Conservation (phyloP, 2,113 vertebrate species). For the Oryzias curvinotus region DNA sequence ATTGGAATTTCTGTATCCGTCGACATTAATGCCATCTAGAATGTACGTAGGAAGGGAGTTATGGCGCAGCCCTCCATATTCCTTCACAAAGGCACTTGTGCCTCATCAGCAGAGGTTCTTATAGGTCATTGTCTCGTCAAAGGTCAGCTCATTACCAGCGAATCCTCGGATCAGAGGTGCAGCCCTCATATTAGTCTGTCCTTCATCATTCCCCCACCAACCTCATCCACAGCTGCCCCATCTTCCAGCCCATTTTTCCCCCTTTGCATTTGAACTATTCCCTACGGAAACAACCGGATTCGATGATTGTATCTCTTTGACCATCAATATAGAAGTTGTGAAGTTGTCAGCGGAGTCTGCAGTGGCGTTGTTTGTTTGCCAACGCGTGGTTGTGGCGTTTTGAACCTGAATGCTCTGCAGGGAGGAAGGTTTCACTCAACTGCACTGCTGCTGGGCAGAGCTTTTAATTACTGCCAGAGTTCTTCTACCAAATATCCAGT, state of each 20-base stretch:
- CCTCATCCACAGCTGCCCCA: conserved; percentile 52
- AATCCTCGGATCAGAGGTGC: conserved; percentile 60
- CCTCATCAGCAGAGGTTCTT: conserved; percentile 53
- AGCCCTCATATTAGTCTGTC: conserved; percentile 51
- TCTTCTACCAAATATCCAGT: conserved; percentile 68
- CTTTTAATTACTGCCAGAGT: conserved; percentile 69
- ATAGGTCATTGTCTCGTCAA: conserved; percentile 36
- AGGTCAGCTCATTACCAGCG: conserved; percentile 61
- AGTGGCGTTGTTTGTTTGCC: conserved; percentile 34
- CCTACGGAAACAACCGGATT: conserved; percentile 26
- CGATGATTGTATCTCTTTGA: conserved; percentile 67
- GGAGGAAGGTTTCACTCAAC: conserved; percentile 24
- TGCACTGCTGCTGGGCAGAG: conserved; percentile 50
- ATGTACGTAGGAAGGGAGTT: conserved; percentile 5
- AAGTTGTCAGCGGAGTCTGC: conserved; percentile 49
- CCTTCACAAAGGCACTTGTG: conserved; percentile 8
- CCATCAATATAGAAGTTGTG: conserved; percentile 56
- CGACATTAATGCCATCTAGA: not conserved
- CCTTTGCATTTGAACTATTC: conserved; percentile 28
- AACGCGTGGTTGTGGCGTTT: conserved; percentile 8
- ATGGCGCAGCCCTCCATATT: conserved; percentile 1
- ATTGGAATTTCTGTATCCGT: too few relatives aligned
- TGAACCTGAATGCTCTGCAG: conserved; percentile 12
- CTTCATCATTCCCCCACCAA: conserved; percentile 58
- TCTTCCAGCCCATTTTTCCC: conserved; percentile 40